Percentiles rank a stretch among this genome's conserved stretches.
Evolutionary conservation across 64 coral and sea anemone species (phyloP).

Genomic region (Anthopleura sola): DNA sequence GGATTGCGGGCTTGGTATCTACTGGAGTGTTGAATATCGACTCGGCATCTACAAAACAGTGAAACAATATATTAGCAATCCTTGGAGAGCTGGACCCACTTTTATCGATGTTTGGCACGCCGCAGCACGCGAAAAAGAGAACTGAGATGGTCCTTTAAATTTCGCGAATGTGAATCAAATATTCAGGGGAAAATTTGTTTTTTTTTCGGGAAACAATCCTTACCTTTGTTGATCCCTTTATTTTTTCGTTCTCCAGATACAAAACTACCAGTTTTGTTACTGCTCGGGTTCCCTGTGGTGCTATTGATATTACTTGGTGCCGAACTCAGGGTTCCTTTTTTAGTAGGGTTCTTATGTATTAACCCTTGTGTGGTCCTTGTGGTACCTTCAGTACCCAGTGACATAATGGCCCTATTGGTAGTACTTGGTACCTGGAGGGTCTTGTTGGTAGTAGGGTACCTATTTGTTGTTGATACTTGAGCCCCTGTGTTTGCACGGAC

Average conservation of each 20-base stretch:
- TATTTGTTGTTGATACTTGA: no score
- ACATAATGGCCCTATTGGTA: background rate
- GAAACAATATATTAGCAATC: background rate
- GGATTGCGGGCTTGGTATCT: conserved; percentile 13
- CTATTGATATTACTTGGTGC: background rate
- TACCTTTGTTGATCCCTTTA: conserved; percentile 4
- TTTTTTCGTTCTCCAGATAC: background rate
- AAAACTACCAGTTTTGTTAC: background rate
- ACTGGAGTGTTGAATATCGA: background rate
- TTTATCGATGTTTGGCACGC: no score
- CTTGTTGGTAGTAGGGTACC: background rate
- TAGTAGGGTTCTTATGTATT: background rate
- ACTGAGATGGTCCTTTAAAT: no score
- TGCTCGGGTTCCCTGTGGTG: background rate
- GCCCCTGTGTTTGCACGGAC: background rate
- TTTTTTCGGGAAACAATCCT: background rate
- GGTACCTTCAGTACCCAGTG: background rate
- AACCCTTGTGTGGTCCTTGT: background rate
- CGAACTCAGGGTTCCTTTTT: background rate
- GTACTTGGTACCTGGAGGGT: background rate
- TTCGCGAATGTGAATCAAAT: no score
- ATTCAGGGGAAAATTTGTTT: no score
- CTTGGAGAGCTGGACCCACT: no score
- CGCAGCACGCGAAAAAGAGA: no score
- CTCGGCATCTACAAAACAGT: background rate